These are phyloP conservation scores for Manis pentadactyla DNA, from an alignment of 2,797 vertebrate species.

Conservation along the genomic window DNA sequence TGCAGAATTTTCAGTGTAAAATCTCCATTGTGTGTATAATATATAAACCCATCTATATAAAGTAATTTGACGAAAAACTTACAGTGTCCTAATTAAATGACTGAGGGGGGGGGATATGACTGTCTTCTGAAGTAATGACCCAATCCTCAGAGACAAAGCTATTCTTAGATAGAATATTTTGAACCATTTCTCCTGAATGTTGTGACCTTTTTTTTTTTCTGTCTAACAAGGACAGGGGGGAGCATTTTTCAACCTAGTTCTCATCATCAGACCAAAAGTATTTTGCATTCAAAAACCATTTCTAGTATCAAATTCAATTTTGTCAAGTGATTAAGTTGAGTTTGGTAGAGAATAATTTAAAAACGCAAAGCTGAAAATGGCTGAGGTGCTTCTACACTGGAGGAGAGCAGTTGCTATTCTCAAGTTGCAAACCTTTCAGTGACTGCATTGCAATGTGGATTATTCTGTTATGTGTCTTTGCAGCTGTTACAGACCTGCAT, in stretches of 20 bases:
- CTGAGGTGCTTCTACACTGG: neutral
- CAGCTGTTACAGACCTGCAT: slow-evolving; percentile 50
- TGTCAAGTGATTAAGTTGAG: slow-evolving; percentile 79
- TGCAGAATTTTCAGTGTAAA: slow-evolving; percentile 30
- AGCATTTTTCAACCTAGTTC: slow-evolving; percentile 63
- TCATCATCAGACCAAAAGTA: slow-evolving; percentile 70
- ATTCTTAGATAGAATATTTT: slow-evolving; percentile 76
- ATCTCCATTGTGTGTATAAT: slow-evolving; percentile 50
- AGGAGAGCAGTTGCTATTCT: slow-evolving; percentile 50
- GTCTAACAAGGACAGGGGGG: slow-evolving; percentile 58
- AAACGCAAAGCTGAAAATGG: slow-evolving; percentile 67
- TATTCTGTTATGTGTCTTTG: slow-evolving; percentile 31
- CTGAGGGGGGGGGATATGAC: neutral
- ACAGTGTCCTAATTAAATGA: slow-evolving; percentile 61
- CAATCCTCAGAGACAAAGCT: slow-evolving; percentile 72
- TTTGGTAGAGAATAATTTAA: slow-evolving; percentile 77
- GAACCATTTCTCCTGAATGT: slow-evolving; percentile 70
- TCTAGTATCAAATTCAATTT: slow-evolving; percentile 78
- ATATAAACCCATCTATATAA: slow-evolving; percentile 40
- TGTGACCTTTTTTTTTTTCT: neutral
- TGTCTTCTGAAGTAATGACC: slow-evolving; percentile 58
- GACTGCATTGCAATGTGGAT: neutral
- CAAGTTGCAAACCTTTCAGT: neutral
- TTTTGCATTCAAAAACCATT: slow-evolving; percentile 81
- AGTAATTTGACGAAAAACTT: slow-evolving; percentile 57